A percentile compares a stretch with the other conserved stretches of the same genome.
phyloP scores from a whole-genome alignment of 92 coral and sea anemone species.

The Porites cylindrica region DNA sequence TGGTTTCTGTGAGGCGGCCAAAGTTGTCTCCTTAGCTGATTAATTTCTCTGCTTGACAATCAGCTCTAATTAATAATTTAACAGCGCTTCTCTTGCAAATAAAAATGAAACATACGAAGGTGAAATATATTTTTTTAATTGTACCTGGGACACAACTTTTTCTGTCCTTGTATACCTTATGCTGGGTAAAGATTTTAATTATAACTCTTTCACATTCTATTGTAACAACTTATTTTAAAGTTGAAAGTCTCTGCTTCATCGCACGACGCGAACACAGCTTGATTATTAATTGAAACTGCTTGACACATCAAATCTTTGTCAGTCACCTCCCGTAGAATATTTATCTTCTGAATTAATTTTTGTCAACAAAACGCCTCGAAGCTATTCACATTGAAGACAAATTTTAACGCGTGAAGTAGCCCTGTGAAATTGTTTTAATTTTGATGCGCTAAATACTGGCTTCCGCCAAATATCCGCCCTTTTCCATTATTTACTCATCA shows the following conservation, averaged over 20 bases:
- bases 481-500: background rate
- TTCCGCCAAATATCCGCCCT: background rate
- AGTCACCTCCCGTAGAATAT: background rate
- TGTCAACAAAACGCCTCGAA: background rate
- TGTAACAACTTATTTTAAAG: too few relatives aligned
- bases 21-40: background rate
- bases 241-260: background rate
- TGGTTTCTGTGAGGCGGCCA: too few relatives aligned
- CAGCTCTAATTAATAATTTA: background rate
- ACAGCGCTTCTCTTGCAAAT: background rate
- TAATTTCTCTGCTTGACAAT: slow-evolving; percentile 18
- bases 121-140: background rate
- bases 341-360: slow-evolving; percentile 2
- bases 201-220: too few relatives aligned
- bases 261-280: background rate
- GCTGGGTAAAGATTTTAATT: background rate
- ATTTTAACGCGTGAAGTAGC: background rate
- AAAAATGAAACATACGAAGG: background rate
- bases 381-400: background rate
- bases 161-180: background rate
- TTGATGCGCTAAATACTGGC: background rate
- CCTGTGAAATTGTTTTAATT: background rate
- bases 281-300: background rate
- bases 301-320: background rate
- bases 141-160: background rate